Conservation (phyloP, 2,113 vertebrate species). For the Brienomyrus longianalis region DNA sequence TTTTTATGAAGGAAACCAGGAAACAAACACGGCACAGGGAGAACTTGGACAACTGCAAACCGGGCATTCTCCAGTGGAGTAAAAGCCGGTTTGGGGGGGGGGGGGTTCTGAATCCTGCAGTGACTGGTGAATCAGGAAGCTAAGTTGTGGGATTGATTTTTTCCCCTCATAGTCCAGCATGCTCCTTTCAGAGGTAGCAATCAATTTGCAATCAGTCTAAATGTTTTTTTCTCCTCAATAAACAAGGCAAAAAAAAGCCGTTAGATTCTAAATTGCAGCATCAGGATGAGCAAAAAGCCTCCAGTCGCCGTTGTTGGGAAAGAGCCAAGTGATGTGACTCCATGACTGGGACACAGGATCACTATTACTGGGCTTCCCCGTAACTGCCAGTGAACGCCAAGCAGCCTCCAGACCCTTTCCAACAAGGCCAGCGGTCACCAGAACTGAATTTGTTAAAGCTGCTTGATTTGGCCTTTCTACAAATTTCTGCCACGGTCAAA, state of each 20-base stretch:
- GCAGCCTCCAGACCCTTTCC: background rate
- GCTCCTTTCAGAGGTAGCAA: background rate
- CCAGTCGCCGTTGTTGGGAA: background rate
- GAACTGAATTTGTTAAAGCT: background rate
- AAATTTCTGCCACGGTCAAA: background rate
- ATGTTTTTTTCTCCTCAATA: background rate
- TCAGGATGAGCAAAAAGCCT: background rate
- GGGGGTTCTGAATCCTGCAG: slow-evolving; percentile 10
- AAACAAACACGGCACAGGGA: background rate
- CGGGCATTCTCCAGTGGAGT: background rate
- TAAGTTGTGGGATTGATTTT: background rate
- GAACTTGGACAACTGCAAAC: background rate
- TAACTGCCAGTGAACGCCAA: background rate
- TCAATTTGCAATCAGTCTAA: background rate
- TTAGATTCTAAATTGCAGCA: background rate
- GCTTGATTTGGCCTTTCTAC: background rate
- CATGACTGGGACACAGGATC: background rate
- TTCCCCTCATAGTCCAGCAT: background rate
- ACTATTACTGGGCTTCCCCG: background rate
- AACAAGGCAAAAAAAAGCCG: background rate
- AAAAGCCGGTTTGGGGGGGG: slow-evolving; percentile 24
- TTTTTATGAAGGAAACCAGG: background rate
- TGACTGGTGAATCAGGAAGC: background rate
- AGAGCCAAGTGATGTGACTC: background rate
- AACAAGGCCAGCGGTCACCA: background rate